A percentile compares a stretch with the other conserved stretches of the same genome.
Conservation (phyloP, 2,888 invertebrate species). For the Biston stratarius region DNA sequence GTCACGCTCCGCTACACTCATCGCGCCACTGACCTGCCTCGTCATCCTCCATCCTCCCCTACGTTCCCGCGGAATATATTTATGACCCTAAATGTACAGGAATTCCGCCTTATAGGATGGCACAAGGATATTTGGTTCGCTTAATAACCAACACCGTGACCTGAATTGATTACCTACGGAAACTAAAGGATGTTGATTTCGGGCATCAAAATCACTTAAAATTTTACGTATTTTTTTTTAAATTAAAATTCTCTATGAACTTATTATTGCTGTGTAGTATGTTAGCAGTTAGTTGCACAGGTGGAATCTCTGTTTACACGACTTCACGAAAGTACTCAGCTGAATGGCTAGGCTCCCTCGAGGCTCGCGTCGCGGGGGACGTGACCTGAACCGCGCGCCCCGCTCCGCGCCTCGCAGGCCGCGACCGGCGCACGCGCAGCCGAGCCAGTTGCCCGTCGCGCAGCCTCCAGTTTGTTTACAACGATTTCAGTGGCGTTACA, state of each 20-base stretch:
- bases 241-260: constrained; percentile 1
- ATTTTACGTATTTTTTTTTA: neutral
- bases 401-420: constrained; percentile 48
- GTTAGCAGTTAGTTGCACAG: constrained; percentile 61
- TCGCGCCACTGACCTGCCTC: constrained; percentile 61
- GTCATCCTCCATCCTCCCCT: constrained; percentile 39
- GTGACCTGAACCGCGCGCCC: constrained; percentile 62
- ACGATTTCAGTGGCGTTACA: constrained; percentile 44
- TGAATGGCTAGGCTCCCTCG: constrained; percentile 68
- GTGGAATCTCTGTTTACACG: constrained; percentile 76
- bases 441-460: constrained; percentile 81
- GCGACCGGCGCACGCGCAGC: constrained; percentile 79
- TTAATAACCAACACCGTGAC: constrained; percentile 45
- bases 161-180: constrained; percentile 5
- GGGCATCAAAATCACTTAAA: neutral
- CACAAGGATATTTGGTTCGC: constrained; percentile 57
- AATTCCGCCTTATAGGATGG: constrained; percentile 46
- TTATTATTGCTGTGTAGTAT: constrained; percentile 21
- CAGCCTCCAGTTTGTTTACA: constrained; percentile 85
- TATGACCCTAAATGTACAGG: constrained; percentile 33
- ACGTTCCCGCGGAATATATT: constrained; percentile 31
- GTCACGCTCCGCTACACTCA: constrained; percentile 65
- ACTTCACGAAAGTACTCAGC: constrained; percentile 63
- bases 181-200: neutral
- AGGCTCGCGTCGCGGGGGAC: constrained; percentile 64